phyloP scores from a whole-genome alignment of 2,113 vertebrate species.

The Alexandromys fortis region DNA sequence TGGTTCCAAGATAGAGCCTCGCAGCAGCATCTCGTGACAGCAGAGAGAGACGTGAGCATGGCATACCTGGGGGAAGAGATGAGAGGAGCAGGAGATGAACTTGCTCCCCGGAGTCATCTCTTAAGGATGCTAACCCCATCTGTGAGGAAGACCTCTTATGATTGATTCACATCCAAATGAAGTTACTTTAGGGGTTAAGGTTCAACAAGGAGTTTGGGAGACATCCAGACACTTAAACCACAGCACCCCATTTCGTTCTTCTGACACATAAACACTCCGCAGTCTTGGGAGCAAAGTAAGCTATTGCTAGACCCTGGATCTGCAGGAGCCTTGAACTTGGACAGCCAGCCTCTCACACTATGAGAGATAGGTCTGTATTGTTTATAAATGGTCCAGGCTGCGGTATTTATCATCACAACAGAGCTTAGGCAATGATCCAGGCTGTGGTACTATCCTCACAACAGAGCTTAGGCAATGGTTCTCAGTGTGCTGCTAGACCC shows the following conservation, averaged over 20 bases:
- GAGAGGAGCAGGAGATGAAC: background rate
- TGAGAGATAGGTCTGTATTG: background rate
- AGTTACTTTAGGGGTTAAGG: background rate
- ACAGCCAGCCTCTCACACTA: background rate
- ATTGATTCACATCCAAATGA: background rate
- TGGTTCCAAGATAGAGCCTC: background rate
- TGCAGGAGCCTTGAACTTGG: background rate
- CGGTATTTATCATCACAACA: background rate
- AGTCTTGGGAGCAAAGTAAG: background rate
- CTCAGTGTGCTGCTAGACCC: no score
- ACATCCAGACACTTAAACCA: background rate
- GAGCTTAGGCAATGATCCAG: background rate
- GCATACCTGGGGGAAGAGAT: background rate
- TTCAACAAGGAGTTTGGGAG: background rate
- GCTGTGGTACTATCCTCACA: background rate
- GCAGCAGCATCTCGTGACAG: background rate
- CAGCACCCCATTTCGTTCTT: background rate
- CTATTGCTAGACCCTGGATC: background rate
- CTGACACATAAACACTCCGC: background rate
- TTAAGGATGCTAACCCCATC: background rate
- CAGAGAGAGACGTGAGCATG: background rate
- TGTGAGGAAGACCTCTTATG: background rate
- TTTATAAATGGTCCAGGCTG: background rate
- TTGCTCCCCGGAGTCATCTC: background rate
- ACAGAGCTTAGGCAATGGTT: background rate